Evolutionary conservation across 2,113 vertebrate genomes (phyloP).

Genomic region (Fukomys damarensis): DNA sequence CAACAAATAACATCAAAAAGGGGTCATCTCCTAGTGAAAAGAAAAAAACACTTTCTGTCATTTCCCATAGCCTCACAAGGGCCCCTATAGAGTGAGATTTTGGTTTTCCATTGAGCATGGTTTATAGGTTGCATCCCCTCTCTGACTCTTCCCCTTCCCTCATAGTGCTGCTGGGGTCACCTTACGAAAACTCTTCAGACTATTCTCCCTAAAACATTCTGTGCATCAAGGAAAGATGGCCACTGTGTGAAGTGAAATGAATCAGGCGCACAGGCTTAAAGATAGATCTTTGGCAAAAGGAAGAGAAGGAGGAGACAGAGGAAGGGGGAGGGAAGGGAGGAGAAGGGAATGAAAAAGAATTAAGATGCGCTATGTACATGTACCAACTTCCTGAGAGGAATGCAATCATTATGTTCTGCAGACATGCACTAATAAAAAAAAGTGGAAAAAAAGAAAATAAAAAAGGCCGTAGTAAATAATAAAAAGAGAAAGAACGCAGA

Average conservation of each 20-base stretch:
- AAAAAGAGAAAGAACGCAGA: background rate
- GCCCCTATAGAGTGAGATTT: background rate
- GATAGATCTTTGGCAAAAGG: background rate
- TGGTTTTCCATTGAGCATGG: accelerated
- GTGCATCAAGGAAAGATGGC: background rate
- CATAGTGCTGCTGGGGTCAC: background rate
- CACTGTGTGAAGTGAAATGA: background rate
- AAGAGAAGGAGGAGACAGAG: background rate
- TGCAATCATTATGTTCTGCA: background rate
- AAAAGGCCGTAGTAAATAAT: background rate
- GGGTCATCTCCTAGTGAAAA: background rate
- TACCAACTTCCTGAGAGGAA: background rate
- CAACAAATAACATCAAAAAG: no score
- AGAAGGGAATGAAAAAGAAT: background rate
- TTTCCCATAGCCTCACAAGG: background rate
- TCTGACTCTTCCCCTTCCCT: background rate
- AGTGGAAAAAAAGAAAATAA: background rate
- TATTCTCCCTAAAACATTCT: background rate
- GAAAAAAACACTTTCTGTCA: background rate
- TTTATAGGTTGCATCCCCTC: background rate
- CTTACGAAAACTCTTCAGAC: background rate
- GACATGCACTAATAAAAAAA: background rate
- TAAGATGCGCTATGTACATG: background rate
- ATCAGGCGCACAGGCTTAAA: background rate
- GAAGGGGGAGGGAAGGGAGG: background rate